Percentiles rank a stretch among this genome's conserved stretches.
Conservation (phyloP, 2,113 vertebrate species). For the Cheilinus undulatus region DNA sequence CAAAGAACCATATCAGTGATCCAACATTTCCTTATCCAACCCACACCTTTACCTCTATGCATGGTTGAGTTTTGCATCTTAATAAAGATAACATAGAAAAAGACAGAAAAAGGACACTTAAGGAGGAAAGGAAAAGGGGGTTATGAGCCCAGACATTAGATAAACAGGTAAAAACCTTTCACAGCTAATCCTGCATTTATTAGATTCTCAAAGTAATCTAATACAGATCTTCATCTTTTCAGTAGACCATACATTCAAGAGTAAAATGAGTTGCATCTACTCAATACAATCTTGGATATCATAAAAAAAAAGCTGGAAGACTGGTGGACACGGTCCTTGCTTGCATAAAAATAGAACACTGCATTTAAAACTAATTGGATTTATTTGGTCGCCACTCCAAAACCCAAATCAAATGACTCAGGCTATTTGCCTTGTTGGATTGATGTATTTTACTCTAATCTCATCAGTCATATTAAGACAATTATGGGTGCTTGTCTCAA, state of each 20-base stretch:
- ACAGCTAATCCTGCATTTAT: conserved; percentile 57
- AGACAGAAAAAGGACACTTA: conserved; percentile 10
- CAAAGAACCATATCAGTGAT: conserved; percentile 1
- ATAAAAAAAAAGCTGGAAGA: conserved; percentile 26
- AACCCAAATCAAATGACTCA: conserved; percentile 39
- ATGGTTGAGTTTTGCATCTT: background rate
- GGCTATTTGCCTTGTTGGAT: conserved; percentile 14
- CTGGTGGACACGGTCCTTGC: conserved; percentile 14
- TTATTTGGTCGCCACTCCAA: conserved; percentile 13
- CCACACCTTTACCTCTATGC: background rate
- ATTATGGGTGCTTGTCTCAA: conserved; percentile 76
- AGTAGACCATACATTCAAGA: conserved; percentile 26
- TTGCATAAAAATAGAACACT: conserved; percentile 25
- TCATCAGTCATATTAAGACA: conserved; percentile 50
- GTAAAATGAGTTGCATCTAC: conserved; percentile 20
- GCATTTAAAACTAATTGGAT: conserved; percentile 48
- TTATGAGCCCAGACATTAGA: conserved; percentile 50
- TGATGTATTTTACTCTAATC: conserved; percentile 56
- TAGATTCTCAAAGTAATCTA: conserved; percentile 73
- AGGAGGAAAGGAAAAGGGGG: conserved; percentile 22
- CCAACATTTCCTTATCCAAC: background rate
- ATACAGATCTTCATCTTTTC: conserved; percentile 67
- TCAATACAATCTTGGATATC: conserved; percentile 23
- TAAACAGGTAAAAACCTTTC: conserved; percentile 71
- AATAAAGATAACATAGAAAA: background rate